Evolutionary conservation across 2,888 invertebrate genomes (phyloP), one percentile per base, ranked within the genome.

Genomic region (Cheilosia soror): DNA sequence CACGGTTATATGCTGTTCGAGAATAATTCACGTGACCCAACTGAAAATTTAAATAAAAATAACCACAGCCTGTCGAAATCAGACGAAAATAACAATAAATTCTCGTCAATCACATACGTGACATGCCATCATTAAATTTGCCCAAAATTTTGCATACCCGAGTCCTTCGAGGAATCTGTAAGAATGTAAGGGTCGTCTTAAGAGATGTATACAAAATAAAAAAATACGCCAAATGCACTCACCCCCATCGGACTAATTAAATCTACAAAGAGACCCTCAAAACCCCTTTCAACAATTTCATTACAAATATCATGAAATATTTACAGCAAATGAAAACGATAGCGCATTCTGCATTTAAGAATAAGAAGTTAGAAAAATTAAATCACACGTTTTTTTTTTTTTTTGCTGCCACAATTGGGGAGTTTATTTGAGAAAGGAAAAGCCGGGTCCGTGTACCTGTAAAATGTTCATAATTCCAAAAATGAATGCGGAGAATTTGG

Each of bases 81-180:
- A 84, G 40, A 53, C 69, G 53, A 37, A 60, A 53, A 69, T 25
- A 65, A 89, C 88, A 88, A 90, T 90, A 90, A 90, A 90, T 90
- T 90, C 88, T 87, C 88, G 89, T 90, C 90, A 89, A 89, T 89
- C 89, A 89, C 90, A 90, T 88, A 89, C 90, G 90, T 88, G 88
- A 84, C 80, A 75, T 63, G 63, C 60, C 79, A 75, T 44, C 68
- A n/a, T 66, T 60, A 33, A 49, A 62, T 82, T 69, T 71, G 77
- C 77, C 65, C 65, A 65, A 71, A 78, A 68, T 78, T 68, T 49
- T 9, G 4, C 31, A 25, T 20, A 20, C 20, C 27, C 3, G 1
- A 33, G 5, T 15, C 13, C 2, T 58, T 53, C 0, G 0, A 51
- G 15, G n/a, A 63, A 4, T 55, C 55, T 40, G 1, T 49, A 27